These are phyloP conservation scores for Daktulosphaira vitifoliae DNA, from an alignment of 1,140 invertebrate species.

Conservation along the genomic window DNA sequence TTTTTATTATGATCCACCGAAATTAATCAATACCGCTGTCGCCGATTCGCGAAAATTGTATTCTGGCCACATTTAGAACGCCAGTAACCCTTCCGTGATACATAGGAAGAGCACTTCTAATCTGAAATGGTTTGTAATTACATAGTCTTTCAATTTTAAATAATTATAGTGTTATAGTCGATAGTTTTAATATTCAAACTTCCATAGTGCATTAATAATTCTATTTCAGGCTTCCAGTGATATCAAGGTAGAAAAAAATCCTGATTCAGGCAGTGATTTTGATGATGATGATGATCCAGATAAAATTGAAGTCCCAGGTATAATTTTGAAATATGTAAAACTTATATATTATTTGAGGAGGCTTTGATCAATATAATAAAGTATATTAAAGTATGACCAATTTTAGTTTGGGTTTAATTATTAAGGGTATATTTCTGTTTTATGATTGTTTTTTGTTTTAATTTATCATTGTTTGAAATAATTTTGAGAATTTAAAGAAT, in stretches of 20 bases:
- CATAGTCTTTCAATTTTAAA: not conserved
- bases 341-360: not conserved
- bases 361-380: not conserved
- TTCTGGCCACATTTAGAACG: conserved; percentile 3
- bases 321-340: conserved; percentile 33
- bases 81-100: not conserved
- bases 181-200: no score
- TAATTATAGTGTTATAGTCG: no score
- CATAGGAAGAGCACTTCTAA: no score
- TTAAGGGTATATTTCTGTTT: no score
- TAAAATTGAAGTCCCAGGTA: conserved; percentile 80
- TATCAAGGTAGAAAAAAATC: conserved; percentile 49
- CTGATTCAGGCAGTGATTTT: conserved; percentile 61
- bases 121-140: conserved; percentile 16
- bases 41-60: conserved; percentile 18
- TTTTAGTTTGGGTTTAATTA: no score
- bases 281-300: conserved; percentile 83
- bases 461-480: no score
- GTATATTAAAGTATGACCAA: not conserved
- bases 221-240: conserved; percentile 12
- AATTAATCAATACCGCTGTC: conserved; percentile 24
- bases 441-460: no score
- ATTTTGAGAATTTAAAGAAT: no score
- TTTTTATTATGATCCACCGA: conserved; percentile 31
- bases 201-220: no score